Conservation (phyloP, 1,140 invertebrate genomes). For the Hycleus cichorii region DNA sequence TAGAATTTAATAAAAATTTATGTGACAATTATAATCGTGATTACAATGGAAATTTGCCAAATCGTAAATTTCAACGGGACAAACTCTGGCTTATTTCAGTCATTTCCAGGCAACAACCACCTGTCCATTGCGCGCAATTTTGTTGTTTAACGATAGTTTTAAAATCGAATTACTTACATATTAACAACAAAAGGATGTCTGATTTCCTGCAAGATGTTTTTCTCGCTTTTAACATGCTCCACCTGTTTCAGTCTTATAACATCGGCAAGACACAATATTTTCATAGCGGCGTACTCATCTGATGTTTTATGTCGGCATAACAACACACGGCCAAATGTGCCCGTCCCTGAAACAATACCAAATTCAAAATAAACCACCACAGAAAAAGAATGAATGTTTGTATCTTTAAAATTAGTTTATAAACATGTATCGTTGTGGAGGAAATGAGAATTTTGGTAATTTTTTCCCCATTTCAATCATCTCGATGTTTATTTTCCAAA, state of each 20-base stretch:
- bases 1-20: no score
- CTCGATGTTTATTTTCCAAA: background rate
- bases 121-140: background rate
- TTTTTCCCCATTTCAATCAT: background rate
- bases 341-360: conserved; percentile 66
- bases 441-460: no score
- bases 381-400: no score
- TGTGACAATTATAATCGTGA: no score
- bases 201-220: conserved; percentile 79
- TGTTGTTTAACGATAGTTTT: background rate
- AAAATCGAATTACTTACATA: conserved; percentile 64
- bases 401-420: no score
- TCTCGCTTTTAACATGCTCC: conserved; percentile 93
- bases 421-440: no score
- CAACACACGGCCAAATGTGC: conserved; percentile 88
- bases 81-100: background rate
- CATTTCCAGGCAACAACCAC: background rate
- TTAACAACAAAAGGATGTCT: conserved; percentile 92
- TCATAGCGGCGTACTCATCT: conserved; percentile 78
- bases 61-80: no score
- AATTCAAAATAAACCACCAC: background rate
- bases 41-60: no score
- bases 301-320: conserved; percentile 73
- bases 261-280: conserved; percentile 84
- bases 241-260: conserved; percentile 89